Conservation (phyloP, 2,797 vertebrate species). For the Acanthornis magna region DNA sequence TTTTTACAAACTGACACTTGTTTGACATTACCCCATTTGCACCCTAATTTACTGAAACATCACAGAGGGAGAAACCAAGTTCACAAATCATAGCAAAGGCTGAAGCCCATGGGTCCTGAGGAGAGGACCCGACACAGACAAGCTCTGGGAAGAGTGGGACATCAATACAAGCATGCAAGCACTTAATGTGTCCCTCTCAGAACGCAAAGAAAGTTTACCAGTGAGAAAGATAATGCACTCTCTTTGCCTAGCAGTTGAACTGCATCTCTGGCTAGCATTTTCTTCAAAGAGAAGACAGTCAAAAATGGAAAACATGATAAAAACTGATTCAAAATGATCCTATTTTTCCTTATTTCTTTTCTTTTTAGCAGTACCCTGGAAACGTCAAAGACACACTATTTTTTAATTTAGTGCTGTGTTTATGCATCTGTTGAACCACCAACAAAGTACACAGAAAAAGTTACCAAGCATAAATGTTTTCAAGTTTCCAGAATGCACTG, state of each 20-base stretch:
- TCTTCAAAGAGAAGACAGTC: neutral
- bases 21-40: neutral
- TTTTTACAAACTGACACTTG: neutral
- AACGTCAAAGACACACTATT: neutral
- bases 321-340: neutral
- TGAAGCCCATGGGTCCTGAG: neutral
- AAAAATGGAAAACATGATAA: neutral
- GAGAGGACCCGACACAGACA: neutral
- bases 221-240: neutral
- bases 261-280: neutral
- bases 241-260: neutral
- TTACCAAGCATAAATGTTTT: neutral
- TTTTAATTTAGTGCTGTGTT: neutral
- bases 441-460: neutral
- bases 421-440: neutral
- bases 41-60: neutral
- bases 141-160: neutral
- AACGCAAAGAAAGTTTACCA: neutral
- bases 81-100: neutral
- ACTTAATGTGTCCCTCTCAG: neutral
- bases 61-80: neutral
- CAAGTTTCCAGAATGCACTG: neutral
- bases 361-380: neutral
- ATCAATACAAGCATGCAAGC: neutral
- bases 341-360: neutral